A percentile compares a stretch with the other conserved stretches of the same genome.
These are phyloP conservation scores for Rhinoderma darwinii DNA, from an alignment of 2,113 vertebrate genomes.

Conservation along the genomic window DNA sequence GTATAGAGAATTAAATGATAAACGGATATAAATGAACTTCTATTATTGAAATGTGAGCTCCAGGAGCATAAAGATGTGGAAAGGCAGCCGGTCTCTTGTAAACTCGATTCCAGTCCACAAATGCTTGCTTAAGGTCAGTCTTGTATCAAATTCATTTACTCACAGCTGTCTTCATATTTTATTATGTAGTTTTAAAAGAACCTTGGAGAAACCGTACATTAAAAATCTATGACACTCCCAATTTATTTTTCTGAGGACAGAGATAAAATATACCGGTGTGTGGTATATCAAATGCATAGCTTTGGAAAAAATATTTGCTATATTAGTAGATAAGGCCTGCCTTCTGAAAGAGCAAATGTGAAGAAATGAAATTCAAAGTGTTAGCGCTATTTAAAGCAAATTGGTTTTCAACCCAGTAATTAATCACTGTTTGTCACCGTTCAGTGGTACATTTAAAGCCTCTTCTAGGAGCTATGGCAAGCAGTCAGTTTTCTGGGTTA, in stretches of 20 bases:
- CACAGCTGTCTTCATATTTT: constrained; percentile 53
- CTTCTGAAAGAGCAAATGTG: constrained; percentile 53
- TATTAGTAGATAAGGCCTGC: constrained; percentile 52
- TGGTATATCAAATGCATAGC: constrained; percentile 52
- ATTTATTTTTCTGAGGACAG: constrained; percentile 52
- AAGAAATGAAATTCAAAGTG: constrained; percentile 55
- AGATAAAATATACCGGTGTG: constrained; percentile 42
- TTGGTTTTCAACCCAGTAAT: constrained; percentile 58
- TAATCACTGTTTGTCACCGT: constrained; percentile 58
- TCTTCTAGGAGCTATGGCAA: constrained; percentile 55
- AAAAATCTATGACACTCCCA: constrained; percentile 53
- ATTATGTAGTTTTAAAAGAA: constrained; percentile 49
- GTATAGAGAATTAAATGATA: background rate
- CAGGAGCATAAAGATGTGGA: background rate
- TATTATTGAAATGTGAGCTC: background rate
- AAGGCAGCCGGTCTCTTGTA: background rate
- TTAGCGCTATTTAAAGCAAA: constrained; percentile 59
- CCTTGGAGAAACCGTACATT: constrained; percentile 47
- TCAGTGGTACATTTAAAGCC: constrained; percentile 52
- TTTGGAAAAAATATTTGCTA: constrained; percentile 42
- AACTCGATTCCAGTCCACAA: background rate
- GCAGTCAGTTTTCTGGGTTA: constrained; percentile 53
- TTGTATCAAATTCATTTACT: constrained; percentile 51
- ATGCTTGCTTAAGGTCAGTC: constrained; percentile 36
- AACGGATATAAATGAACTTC: background rate